Conservation (phyloP, 2,113 vertebrate genomes). For the Acrocephalus kingi region DNA sequence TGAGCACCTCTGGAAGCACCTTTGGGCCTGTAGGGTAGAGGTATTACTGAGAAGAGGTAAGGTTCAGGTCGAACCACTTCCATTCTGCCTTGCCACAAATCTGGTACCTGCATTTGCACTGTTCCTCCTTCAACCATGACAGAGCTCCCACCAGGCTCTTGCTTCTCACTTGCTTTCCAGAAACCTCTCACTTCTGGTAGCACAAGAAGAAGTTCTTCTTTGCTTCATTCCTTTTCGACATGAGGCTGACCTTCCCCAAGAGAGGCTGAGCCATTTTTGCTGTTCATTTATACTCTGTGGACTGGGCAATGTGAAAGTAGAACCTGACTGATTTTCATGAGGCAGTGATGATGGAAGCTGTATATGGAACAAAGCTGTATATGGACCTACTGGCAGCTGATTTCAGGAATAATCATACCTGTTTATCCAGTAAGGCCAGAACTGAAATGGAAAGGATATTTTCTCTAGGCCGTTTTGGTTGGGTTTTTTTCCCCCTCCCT, state of each 20-base stretch:
- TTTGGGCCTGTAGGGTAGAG: background rate
- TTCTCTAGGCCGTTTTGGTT: background rate
- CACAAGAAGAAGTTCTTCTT: background rate
- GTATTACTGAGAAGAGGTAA: background rate
- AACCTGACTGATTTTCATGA: background rate
- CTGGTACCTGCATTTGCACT: background rate
- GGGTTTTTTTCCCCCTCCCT: background rate
- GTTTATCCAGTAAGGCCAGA: background rate
- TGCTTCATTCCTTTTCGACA: background rate
- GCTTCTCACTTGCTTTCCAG: background rate
- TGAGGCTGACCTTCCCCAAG: background rate
- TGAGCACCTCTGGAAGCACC: background rate
- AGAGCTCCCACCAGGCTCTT: background rate
- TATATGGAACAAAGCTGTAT: background rate
- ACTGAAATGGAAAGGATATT: background rate
- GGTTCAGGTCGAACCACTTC: background rate
- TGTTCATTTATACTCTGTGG: background rate
- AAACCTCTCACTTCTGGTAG: background rate
- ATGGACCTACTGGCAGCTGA: background rate
- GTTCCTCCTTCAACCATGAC: rapidly evolving
- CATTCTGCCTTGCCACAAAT: background rate
- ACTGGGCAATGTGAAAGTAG: background rate
- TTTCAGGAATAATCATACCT: background rate
- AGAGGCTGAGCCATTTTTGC: background rate
- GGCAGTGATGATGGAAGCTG: background rate